These are phyloP conservation scores for Pampus argenteus DNA, from an alignment of 2,797 vertebrate genomes.

Conservation along the genomic window DNA sequence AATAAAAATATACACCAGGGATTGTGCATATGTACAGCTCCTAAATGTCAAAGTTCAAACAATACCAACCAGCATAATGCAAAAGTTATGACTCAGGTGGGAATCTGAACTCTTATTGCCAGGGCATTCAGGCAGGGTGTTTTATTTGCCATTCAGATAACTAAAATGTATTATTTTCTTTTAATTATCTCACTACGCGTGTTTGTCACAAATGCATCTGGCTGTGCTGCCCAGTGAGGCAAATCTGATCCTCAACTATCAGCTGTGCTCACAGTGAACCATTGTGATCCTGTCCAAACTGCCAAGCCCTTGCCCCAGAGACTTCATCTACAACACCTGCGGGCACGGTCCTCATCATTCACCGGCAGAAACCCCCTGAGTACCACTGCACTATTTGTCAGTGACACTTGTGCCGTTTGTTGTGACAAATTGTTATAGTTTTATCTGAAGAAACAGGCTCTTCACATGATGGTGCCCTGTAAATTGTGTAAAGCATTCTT, in stretches of 20 bases:
- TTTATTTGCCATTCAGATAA: conserved; percentile 29
- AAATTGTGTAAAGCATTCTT: no score
- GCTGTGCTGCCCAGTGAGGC: neutral
- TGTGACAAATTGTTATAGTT: conserved; percentile 26
- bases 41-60: neutral
- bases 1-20: no score
- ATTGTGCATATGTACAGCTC: no score
- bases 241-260: conserved; percentile 42
- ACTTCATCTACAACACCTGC: conserved; percentile 21
- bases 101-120: neutral
- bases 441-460: neutral
- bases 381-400: conserved; percentile 9
- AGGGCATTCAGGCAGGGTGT: neutral
- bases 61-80: neutral
- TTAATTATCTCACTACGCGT: neutral
- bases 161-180: neutral
- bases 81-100: neutral
- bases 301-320: conserved; percentile 3
- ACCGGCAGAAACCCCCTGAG: conserved; percentile 20
- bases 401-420: conserved; percentile 28
- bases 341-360: conserved; percentile 43
- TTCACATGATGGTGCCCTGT: neutral
- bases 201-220: conserved; percentile 27
- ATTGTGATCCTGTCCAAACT: conserved; percentile 6
- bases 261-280: conserved; percentile 41